Conservation (phyloP, 1,140 invertebrate genomes). For the Leptopilina boulardi region DNA sequence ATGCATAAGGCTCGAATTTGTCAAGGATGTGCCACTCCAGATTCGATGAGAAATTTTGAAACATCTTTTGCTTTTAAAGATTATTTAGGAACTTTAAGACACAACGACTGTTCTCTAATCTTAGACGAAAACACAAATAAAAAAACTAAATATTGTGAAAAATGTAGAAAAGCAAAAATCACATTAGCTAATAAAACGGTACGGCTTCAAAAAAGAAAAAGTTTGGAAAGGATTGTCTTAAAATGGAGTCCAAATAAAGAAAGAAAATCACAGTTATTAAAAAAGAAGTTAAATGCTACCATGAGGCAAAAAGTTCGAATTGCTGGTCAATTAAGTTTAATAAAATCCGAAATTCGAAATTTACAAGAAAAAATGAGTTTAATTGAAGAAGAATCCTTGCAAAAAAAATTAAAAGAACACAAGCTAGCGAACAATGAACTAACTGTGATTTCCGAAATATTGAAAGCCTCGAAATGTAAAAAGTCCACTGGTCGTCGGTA, state of each 20-base stretch:
- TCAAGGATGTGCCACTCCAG: neutral
- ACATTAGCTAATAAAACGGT: neutral
- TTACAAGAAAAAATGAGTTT: too few species aligned
- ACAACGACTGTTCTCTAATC: neutral
- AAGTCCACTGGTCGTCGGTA: conserved; percentile 34
- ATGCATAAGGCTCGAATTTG: neutral
- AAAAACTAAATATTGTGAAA: neutral
- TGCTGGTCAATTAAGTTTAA: too few species aligned
- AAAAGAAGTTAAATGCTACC: conserved; percentile 36
- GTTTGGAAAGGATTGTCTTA: neutral
- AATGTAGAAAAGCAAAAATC: neutral
- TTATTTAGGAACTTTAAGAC: neutral
- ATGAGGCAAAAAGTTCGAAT: neutral
- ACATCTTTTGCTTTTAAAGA: neutral
- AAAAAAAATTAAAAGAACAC: too few species aligned
- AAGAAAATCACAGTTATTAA: neutral
- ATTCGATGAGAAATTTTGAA: neutral
- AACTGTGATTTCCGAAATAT: too few species aligned
- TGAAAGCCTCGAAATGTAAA: neutral
- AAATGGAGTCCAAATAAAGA: conserved; percentile 14
- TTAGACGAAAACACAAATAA: neutral
- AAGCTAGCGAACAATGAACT: too few species aligned
- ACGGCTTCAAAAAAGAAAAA: neutral
- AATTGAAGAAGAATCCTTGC: too few species aligned
- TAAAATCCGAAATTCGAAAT: too few species aligned